These are phyloP conservation scores for Pantherophis vulpinus DNA, from an alignment of 2,797 vertebrate genomes.

Conservation along the genomic window DNA sequence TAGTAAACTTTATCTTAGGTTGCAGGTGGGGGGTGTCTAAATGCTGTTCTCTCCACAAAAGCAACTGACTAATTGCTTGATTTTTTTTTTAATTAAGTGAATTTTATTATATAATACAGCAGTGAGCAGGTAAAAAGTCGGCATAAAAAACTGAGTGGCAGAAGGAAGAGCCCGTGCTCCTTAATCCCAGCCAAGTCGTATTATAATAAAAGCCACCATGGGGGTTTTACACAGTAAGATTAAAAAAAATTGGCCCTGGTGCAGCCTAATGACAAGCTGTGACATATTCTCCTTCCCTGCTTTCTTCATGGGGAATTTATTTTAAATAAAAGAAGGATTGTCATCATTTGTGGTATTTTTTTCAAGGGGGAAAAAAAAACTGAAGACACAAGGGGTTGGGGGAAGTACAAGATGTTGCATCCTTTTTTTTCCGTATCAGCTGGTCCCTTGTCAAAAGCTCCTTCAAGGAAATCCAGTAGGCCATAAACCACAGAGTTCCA, in stretches of 20 bases:
- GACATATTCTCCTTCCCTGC: not conserved
- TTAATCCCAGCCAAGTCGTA: not conserved
- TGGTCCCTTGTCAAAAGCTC: not conserved
- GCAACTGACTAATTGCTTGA: not conserved
- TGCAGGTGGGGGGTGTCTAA: accelerated
- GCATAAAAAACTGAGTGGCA: slow-evolving; percentile 2
- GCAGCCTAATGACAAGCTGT: not conserved
- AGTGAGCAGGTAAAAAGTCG: slow-evolving; percentile 29
- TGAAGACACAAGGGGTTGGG: not conserved
- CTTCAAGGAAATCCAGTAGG: not conserved
- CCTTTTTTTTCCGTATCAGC: not conserved
- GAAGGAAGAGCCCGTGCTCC: not conserved
- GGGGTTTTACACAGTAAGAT: not conserved
- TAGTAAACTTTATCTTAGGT: too few species aligned
- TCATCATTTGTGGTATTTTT: not conserved
- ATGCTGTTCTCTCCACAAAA: not conserved
- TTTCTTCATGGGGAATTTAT: not conserved
- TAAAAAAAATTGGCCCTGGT: not conserved
- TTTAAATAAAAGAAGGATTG: not conserved
- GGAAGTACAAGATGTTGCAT: not conserved
- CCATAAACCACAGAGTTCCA: not conserved
- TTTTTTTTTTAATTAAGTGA: not conserved
- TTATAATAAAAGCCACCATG: not conserved
- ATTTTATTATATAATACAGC: slow-evolving; percentile 39
- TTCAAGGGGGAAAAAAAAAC: not conserved